Evolutionary conservation across 2,888 invertebrate species (phyloP).

Genomic region (Blastobasis adustella): DNA sequence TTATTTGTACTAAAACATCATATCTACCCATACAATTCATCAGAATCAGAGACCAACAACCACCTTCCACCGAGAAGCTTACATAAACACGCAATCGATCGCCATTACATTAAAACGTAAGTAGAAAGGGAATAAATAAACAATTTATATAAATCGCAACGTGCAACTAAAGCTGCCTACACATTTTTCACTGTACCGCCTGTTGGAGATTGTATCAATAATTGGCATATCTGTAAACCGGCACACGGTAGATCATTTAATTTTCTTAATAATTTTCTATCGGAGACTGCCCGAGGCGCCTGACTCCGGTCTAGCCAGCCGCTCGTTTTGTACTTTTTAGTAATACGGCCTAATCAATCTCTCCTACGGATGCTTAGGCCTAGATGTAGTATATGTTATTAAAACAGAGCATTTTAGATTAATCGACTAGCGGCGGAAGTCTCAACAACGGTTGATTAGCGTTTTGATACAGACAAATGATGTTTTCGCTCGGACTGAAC

Average conservation of each 20-base stretch:
- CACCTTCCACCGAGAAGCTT: conserved; percentile 3
- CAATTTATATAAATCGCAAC: conserved; percentile 41
- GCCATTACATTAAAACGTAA: conserved; percentile 47
- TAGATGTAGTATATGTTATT: conserved; percentile 19
- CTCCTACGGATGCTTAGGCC: conserved; percentile 44
- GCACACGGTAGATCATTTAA: conserved; percentile 69
- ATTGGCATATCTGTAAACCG: conserved; percentile 68
- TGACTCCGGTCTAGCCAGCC: conserved; percentile 39
- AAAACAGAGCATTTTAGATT: conserved; percentile 10
- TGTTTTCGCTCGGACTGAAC: too few species aligned
- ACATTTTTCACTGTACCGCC: conserved; percentile 54
- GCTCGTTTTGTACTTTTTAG: conserved; percentile 60
- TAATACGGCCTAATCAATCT: conserved; percentile 64
- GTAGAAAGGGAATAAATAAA: conserved; percentile 22
- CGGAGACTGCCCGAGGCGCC: conserved; percentile 50
- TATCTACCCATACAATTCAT: too few species aligned
- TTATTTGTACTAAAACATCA: too few species aligned
- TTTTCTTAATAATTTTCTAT: conserved; percentile 75
- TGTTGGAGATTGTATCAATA: conserved; percentile 62
- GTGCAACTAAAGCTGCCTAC: conserved; percentile 45
- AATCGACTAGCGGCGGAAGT: conserved; percentile 8
- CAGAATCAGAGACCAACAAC: too few species aligned
- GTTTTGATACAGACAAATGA: too few species aligned
- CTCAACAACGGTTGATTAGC: neutral
- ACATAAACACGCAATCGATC: conserved; percentile 54